Percentiles rank a stretch among this genome's conserved stretches.
Evolutionary conservation across 2,888 invertebrate genomes (phyloP).

Genomic region (Heteropelma amictum): DNA sequence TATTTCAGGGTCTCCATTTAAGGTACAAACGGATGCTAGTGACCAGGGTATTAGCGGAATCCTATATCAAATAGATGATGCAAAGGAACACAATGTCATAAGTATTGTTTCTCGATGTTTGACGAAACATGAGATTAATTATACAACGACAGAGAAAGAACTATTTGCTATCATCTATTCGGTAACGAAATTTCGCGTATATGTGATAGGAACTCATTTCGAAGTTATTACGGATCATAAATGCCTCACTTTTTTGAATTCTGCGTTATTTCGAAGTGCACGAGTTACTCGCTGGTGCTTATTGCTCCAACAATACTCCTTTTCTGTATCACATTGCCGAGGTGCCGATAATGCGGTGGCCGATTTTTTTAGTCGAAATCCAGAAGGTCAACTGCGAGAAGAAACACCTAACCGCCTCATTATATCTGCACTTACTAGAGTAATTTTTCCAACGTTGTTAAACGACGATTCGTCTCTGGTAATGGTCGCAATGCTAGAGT

Average conservation of each 20-base stretch:
- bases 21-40: slow-evolving; percentile 49
- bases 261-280: background rate
- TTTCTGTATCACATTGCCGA: background rate
- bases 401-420: background rate
- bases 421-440: too few relatives aligned
- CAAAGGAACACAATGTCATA: slow-evolving; percentile 37
- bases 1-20: slow-evolving; percentile 17
- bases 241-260: background rate
- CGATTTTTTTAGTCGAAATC: slow-evolving; percentile 16
- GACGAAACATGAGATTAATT: slow-evolving; percentile 47
- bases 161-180: slow-evolving; percentile 58
- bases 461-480: too few relatives aligned
- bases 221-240: slow-evolving; percentile 8
- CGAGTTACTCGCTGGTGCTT: slow-evolving; percentile 20
- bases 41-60: slow-evolving; percentile 50
- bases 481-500: too few relatives aligned
- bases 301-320: slow-evolving; percentile 10
- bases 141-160: slow-evolving; percentile 63
- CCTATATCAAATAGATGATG: slow-evolving; percentile 38
- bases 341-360: slow-evolving; percentile 11
- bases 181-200: slow-evolving; percentile 56
- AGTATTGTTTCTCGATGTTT: slow-evolving; percentile 58
- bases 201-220: background rate
- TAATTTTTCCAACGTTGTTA: background rate
- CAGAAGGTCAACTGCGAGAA: background rate